Percentiles rank a stretch among this genome's conserved stretches.
These are phyloP conservation scores for Lutraria lutraria DNA, from an alignment of 2,888 invertebrate genomes.

Conservation along the genomic window DNA sequence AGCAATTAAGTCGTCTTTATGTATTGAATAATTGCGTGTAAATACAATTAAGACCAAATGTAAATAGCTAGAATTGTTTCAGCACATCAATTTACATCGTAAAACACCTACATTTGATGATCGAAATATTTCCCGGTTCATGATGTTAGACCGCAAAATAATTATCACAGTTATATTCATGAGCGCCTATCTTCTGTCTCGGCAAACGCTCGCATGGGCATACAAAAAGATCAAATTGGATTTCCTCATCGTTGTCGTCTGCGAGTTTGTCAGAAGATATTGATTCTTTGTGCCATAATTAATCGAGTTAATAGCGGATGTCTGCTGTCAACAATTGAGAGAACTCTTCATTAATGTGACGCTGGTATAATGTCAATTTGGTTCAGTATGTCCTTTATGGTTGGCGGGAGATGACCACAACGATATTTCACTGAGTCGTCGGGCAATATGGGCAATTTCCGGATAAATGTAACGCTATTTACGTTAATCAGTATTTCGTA, in stretches of 20 bases:
- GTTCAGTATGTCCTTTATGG: not conserved
- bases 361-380: slow-evolving; percentile 11
- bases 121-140: not conserved
- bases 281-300: slow-evolving; percentile 23
- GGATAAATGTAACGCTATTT: not conserved
- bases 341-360: slow-evolving; percentile 14
- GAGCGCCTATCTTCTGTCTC: slow-evolving; percentile 16
- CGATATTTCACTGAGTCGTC: slow-evolving; percentile 8
- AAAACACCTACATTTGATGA: not conserved
- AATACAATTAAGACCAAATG: no score
- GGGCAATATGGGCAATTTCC: not conserved
- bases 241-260: slow-evolving; percentile 20
- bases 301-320: slow-evolving; percentile 27
- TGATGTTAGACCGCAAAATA: not conserved
- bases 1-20: no score
- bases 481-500: slow-evolving; percentile 2
- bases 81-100: not conserved
- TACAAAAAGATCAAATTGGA: slow-evolving; percentile 25
- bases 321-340: slow-evolving; percentile 27
- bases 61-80: not conserved
- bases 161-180: slow-evolving; percentile 13
- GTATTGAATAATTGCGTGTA: no score
- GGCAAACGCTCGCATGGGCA: slow-evolving; percentile 13
- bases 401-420: slow-evolving; percentile 3
- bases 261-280: not conserved